Conservation (phyloP, 2,888 invertebrate genomes). For the Xestia ashworthii region DNA sequence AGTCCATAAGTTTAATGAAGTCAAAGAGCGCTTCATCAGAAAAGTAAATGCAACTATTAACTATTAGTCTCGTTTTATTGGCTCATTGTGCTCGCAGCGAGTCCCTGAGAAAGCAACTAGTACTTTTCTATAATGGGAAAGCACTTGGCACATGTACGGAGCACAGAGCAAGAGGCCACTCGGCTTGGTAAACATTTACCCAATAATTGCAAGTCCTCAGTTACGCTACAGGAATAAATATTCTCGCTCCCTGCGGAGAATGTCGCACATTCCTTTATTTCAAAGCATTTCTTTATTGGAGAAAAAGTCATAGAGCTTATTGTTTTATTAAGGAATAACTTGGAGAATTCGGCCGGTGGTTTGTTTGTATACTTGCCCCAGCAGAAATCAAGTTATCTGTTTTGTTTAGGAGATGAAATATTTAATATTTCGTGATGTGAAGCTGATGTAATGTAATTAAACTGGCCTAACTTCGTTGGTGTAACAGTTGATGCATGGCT, state of each 20-base stretch:
- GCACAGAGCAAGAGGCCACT: conserved; percentile 82
- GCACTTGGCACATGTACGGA: conserved; percentile 83
- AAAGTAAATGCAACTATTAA: conserved; percentile 69
- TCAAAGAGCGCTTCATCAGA: conserved; percentile 42
- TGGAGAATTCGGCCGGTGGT: conserved; percentile 61
- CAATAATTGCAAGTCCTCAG: conserved; percentile 88
- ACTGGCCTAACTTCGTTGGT: conserved; percentile 28
- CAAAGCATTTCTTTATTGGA: conserved; percentile 87
- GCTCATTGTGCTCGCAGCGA: conserved; percentile 76
- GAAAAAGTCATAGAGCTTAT: conserved; percentile 82
- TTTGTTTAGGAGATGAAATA: conserved; percentile 34
- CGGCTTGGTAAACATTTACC: conserved; percentile 87
- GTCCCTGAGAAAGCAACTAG: conserved; percentile 82
- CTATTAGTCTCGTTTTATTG: conserved; percentile 77
- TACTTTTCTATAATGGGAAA: conserved; percentile 81
- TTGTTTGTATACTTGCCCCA: conserved; percentile 57
- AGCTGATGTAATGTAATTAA: conserved; percentile 37
- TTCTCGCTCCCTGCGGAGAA: conserved; percentile 80
- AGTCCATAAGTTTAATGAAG: conserved; percentile 15
- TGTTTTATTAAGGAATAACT: conserved; percentile 85
- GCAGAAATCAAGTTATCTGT: conserved; percentile 49
- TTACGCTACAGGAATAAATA: conserved; percentile 87
- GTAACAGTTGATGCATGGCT: conserved; percentile 25
- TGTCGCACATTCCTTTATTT: conserved; percentile 82
- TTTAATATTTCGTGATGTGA: conserved; percentile 40